phyloP scores from a whole-genome alignment of 1,140 invertebrate genomes.

The Bicyclus anynana region DNA sequence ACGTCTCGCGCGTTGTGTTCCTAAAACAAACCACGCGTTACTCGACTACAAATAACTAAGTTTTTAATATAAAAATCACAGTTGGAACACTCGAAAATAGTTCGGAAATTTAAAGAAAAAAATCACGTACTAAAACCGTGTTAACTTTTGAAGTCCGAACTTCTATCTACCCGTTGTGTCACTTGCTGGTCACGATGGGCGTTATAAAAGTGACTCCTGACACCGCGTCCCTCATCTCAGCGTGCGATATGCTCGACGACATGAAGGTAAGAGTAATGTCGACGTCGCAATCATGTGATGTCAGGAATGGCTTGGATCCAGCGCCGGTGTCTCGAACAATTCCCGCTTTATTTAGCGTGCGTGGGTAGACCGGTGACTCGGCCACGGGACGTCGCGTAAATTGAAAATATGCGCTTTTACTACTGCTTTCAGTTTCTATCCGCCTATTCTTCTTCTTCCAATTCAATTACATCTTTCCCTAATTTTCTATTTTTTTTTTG shows the following conservation, averaged over 20 bases:
- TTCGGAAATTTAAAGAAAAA: constrained; percentile 31
- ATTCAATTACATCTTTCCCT: too few relatives aligned
- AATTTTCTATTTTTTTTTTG: too few relatives aligned
- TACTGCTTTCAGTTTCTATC: background rate
- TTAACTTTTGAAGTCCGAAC: background rate
- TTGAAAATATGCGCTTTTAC: constrained; percentile 38
- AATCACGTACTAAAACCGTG: background rate
- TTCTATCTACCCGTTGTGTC: constrained; percentile 24
- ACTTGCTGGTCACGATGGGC: constrained; percentile 52
- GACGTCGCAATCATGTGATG: constrained; percentile 46
- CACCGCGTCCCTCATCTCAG: constrained; percentile 63
- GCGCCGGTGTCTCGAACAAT: constrained; percentile 44
- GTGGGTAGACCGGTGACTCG: constrained; percentile 33
- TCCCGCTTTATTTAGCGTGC: constrained; percentile 40
- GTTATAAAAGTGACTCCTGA: constrained; percentile 69
- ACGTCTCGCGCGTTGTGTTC: constrained; percentile 61
- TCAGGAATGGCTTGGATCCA: constrained; percentile 45
- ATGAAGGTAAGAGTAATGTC: constrained; percentile 58
- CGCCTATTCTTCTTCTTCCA: too few relatives aligned
- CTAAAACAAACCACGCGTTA: constrained; percentile 58
- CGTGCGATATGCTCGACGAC: constrained; percentile 69
- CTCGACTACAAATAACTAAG: constrained; percentile 41
- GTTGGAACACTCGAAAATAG: constrained; percentile 1
- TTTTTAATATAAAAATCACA: background rate
- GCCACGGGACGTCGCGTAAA: constrained; percentile 38